Evolutionary conservation across 2,797 vertebrate species (phyloP), one percentile per base, ranked within the genome.

Genomic region (Gymnocypris eckloni): DNA sequence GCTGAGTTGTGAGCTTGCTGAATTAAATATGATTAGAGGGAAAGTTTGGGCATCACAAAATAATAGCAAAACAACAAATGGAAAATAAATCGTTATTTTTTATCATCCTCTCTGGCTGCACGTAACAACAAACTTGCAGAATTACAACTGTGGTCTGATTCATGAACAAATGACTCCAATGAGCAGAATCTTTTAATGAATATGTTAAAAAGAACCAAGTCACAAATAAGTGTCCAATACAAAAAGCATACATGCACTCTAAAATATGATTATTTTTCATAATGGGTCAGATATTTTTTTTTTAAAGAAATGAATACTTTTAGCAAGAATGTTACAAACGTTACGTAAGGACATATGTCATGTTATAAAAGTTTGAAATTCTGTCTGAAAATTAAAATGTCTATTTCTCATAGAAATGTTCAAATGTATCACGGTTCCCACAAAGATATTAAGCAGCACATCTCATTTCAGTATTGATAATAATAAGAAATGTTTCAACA

Each of bases 21-120:
- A 13, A 89, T 84, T 82, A 88, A 89, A 89, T 86, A 88, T 64
- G 82, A 59, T 80, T 48, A 66, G 77, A 70, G 50, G 54, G 75
- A 77, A 59, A 56, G 75, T n/a, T n/a, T 59, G 52, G 37, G 52
- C 12, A 25, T n/a, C 37, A 41, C 37, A 59, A 41, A 78, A n/a
- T 59, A 78, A 75, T 12, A 75, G 37, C 39, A 56, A 76, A 39
- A 78, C 12, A 78, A n/a, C 8, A n/a, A n/a, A 77, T 4, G 4
- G 1, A 77, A 56, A 39, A 22, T 4, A 18, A 7, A 56, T 76
- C 12, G 16, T 59, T 41, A 11, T 59, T 39, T 77, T 41, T 69
- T 56, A 59, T 15, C 22, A 13, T 41, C 13, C 33, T 78, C 6
- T 2, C 33, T 78, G 20, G 20, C 33, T 59, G 52, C 52, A 77